phyloP scores from a whole-genome alignment of 1,140 invertebrate species.

The Onthophagus taurus region DNA sequence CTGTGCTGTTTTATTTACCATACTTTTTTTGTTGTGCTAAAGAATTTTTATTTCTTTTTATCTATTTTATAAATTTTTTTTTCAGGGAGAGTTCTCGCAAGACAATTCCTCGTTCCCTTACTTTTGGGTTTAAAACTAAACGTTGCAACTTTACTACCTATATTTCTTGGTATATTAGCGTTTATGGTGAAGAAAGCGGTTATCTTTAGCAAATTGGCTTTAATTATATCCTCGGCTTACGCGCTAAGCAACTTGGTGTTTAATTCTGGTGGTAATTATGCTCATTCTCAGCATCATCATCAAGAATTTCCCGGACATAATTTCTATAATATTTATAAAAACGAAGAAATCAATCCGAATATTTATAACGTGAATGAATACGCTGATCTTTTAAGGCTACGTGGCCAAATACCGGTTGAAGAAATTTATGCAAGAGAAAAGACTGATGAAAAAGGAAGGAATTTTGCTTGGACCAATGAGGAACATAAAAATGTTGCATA shows the following conservation, averaged over 20 bases:
- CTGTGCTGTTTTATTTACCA: too few relatives aligned
- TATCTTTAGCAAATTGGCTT: slow-evolving; percentile 57
- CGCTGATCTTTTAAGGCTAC: slow-evolving; percentile 19
- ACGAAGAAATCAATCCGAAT: slow-evolving; percentile 12
- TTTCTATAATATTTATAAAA: background rate
- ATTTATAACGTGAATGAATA: slow-evolving; percentile 13
- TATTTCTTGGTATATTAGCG: slow-evolving; percentile 57
- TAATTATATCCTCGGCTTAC: slow-evolving; percentile 56
- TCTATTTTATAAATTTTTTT: slow-evolving; percentile 21
- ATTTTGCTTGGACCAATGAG: slow-evolving; percentile 44
- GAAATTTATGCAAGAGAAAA: slow-evolving; percentile 11
- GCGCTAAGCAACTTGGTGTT: slow-evolving; percentile 42
- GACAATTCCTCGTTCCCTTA: slow-evolving; percentile 58
- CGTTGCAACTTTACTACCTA: slow-evolving; percentile 56
- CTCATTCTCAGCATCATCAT: slow-evolving; percentile 8
- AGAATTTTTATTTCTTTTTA: too few relatives aligned
- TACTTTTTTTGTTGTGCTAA: too few relatives aligned
- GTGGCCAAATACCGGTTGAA: slow-evolving; percentile 11
- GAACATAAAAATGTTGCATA: slow-evolving; percentile 29
- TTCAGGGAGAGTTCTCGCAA: slow-evolving; percentile 57
- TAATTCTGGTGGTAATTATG: slow-evolving; percentile 18
- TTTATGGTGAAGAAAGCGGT: slow-evolving; percentile 64
- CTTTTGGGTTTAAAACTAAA: slow-evolving; percentile 69
- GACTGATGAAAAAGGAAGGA: slow-evolving; percentile 36
- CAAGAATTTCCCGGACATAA: background rate